Conservation (phyloP, 2,888 invertebrate genomes). For the Pantelozetes paolii region DNA sequence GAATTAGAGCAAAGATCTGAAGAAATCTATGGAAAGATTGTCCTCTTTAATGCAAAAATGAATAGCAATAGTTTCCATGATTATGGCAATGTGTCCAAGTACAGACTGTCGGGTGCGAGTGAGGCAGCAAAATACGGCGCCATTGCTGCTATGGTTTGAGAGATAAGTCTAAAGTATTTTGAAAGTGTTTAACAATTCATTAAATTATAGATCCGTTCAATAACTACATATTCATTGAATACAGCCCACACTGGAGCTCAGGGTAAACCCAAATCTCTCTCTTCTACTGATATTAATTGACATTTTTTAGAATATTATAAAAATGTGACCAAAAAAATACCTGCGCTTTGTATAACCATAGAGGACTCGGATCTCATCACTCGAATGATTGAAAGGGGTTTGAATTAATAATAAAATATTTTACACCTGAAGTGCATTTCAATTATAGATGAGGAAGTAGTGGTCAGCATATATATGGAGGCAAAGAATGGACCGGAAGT, state of each 20-base stretch:
- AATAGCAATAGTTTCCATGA: too few species aligned
- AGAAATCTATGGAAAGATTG: constrained; percentile 66
- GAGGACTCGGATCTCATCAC: constrained; percentile 68
- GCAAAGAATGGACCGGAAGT: constrained; percentile 38
- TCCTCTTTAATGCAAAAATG: constrained; percentile 64
- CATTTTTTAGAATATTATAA: neutral
- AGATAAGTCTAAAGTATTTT: neutral
- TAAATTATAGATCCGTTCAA: constrained; percentile 60
- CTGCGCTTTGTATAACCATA: constrained; percentile 68
- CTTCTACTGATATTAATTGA: too few species aligned
- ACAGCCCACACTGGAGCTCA: constrained; percentile 73
- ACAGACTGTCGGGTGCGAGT: constrained; percentile 63
- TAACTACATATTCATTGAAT: constrained; percentile 70
- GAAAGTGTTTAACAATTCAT: neutral
- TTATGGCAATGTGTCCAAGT: constrained; percentile 66
- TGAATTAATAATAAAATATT: neutral
- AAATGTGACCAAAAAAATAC: constrained; percentile 61
- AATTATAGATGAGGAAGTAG: neutral
- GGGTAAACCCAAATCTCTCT: too few species aligned
- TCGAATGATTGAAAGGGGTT: constrained; percentile 20
- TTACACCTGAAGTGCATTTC: neutral
- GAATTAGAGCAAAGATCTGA: constrained; percentile 57
- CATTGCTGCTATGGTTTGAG: constrained; percentile 64
- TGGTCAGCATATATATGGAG: constrained; percentile 12
- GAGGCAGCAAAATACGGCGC: constrained; percentile 70